phyloP scores from a whole-genome alignment of 2,797 vertebrate genomes.

The Enoplosus armatus region DNA sequence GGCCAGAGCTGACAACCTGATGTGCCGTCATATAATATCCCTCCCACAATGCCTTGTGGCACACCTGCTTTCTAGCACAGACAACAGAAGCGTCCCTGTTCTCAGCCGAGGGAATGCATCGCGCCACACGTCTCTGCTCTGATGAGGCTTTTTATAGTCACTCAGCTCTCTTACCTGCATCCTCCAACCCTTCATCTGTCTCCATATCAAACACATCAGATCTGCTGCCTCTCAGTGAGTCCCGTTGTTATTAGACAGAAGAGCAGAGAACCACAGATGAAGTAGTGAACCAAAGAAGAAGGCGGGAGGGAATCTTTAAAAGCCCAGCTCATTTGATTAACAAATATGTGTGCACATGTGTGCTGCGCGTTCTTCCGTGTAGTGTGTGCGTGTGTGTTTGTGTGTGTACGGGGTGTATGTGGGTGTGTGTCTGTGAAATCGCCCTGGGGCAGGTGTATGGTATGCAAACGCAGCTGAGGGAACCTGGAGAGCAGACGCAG shows the following conservation, averaged over 20 bases:
- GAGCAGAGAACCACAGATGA: slow-evolving; percentile 58
- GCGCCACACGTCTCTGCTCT: slow-evolving; percentile 71
- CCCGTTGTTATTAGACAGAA: slow-evolving; percentile 69
- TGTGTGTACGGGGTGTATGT: neutral
- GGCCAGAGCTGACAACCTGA: slow-evolving; percentile 77
- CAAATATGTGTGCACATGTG: slow-evolving; percentile 69
- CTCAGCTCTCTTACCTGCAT: slow-evolving; percentile 77
- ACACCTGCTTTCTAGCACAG: slow-evolving; percentile 78
- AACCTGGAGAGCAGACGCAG: slow-evolving; percentile 67
- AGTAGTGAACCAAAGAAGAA: slow-evolving; percentile 47
- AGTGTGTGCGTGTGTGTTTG: slow-evolving; percentile 34
- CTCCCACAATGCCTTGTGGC: slow-evolving; percentile 81
- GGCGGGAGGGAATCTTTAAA: slow-evolving; percentile 67
- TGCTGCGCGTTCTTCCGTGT: slow-evolving; percentile 26
- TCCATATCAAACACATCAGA: slow-evolving; percentile 77
- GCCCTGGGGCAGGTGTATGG: slow-evolving; percentile 65
- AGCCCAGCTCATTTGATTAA: slow-evolving; percentile 79
- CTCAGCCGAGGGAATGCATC: slow-evolving; percentile 72
- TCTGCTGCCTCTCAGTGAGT: slow-evolving; percentile 67
- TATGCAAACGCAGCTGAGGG: slow-evolving; percentile 69
- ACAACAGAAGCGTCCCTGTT: slow-evolving; percentile 73
- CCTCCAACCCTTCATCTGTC: slow-evolving; percentile 75
- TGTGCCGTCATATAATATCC: slow-evolving; percentile 72
- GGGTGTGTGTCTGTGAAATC: slow-evolving; percentile 44
- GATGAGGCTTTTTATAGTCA: slow-evolving; percentile 83